Conservation (phyloP, 2,888 invertebrate species). For the Thereva unica region DNA sequence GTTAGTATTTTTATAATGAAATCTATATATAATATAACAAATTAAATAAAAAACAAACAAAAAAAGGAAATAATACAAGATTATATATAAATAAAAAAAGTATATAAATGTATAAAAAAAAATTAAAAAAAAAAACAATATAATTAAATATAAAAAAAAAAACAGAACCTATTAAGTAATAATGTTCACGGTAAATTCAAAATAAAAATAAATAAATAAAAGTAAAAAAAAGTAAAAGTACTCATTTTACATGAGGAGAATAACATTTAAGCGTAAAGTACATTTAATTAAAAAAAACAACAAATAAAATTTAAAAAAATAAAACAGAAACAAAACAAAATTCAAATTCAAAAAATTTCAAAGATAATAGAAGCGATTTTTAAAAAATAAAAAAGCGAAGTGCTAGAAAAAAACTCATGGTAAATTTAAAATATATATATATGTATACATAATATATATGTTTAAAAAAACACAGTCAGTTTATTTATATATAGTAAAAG, state of each 20-base stretch:
- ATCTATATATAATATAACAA: conserved; percentile 41
- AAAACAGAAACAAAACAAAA: too few species aligned
- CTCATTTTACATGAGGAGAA: neutral
- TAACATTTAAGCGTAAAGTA: neutral
- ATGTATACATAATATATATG: too few species aligned
- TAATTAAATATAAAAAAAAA: too few species aligned
- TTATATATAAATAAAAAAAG: conserved; percentile 14
- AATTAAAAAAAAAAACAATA: conserved; percentile 13
- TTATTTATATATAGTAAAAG: too few species aligned
- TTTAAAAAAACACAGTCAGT: too few species aligned
- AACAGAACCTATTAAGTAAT: neutral
- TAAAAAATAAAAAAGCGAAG: too few species aligned
- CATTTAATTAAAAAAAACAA: too few species aligned
- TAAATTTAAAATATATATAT: too few species aligned
- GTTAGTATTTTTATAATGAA: conserved; percentile 44
- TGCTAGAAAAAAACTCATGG: too few species aligned
- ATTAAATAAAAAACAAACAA: neutral
- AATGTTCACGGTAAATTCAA: neutral
- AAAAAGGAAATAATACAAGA: conserved; percentile 9
- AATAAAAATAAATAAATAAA: conserved; percentile 1
- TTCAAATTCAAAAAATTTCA: too few species aligned
- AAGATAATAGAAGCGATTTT: too few species aligned
- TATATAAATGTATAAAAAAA: conserved; percentile 11
- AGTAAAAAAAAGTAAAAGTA: conserved; percentile 11
- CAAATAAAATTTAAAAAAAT: too few species aligned